Evolutionary conservation across 2,888 invertebrate species (phyloP).

Genomic region (Chaitophorus viminalis): DNA sequence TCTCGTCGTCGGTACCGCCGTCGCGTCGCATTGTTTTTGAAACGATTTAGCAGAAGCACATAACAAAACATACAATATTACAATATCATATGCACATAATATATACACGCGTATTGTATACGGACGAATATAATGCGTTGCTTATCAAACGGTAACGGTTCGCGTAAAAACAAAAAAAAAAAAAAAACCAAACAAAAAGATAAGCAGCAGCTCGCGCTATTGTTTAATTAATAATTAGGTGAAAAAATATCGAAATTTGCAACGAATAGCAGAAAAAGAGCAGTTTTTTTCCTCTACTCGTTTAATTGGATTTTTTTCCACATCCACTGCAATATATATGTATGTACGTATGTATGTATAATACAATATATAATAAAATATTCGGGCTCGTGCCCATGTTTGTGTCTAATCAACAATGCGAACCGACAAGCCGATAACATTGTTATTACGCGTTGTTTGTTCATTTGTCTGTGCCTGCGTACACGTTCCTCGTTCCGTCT

Average conservation of each 20-base stretch:
- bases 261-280: conserved; percentile 44
- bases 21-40: conserved; percentile 47
- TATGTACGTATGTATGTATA: too few relatives aligned
- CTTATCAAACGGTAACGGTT: neutral
- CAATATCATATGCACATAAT: neutral
- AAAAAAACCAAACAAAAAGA: too few relatives aligned
- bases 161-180: neutral
- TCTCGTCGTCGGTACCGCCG: neutral
- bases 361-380: conserved; percentile 33
- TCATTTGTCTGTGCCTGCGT: conserved; percentile 55
- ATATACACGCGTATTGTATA: too few relatives aligned
- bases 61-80: neutral
- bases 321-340: neutral
- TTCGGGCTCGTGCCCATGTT: conserved; percentile 62
- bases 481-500: conserved; percentile 44
- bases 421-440: conserved; percentile 61
- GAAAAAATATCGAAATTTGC: conserved; percentile 55
- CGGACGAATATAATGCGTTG: neutral
- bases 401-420: conserved; percentile 61
- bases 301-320: conserved; percentile 38
- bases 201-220: conserved; percentile 7
- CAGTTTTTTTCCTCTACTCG: neutral
- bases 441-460: conserved; percentile 62
- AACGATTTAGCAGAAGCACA: conserved; percentile 28
- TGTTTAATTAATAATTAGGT: conserved; percentile 49